Evolutionary conservation across 2,888 invertebrate genomes (phyloP), one percentile per base, ranked within the genome.

Genomic region (Diaphora mendica): DNA sequence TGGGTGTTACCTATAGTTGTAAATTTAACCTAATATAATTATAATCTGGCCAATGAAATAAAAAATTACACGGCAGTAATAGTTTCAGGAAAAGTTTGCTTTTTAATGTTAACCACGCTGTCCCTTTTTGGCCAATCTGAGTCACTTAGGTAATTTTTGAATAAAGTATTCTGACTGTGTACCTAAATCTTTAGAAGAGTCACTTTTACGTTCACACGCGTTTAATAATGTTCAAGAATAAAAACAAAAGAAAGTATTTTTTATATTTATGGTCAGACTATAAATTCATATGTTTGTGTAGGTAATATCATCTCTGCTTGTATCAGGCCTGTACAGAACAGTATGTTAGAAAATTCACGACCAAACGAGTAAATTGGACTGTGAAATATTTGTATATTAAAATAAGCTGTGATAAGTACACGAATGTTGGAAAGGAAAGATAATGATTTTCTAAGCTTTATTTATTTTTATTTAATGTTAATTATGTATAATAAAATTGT

Each of bases 361-460:
- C 93, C 93, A 93, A 93, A 88, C 83, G 82, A 86, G 81, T 87
- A 87, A 89, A 90, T 85, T 82, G 87, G 86, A 90, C 86, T 90
- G 90, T 91, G 89, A 91, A 85, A 81, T 91, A 90, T 85, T 88
- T 91, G 89, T 94, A 93, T 91, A 93, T 91, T 89, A 90, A 66
- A 70, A 90, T 91, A 91, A 94, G 91, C 94, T 95, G 94, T 95
- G 94, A 95, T 95, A 95, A 93, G 94, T 91, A 91, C 90, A 86
- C 81, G 87, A 85, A 81, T 82, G 84, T 84, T 78, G 85, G 78
- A 70, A 70, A n/a, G 74, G 69, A 69, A 79, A 80, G 79, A 77
- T 74, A 80, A 82, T 80, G 82, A 83, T 78, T 82, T 86, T 82
- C 82, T 87, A 80, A 77, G 76, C 74, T 79, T 78, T 55, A 59